Evolutionary conservation across 2,888 invertebrate species (phyloP).

Genomic region (Xanthia icteritia): DNA sequence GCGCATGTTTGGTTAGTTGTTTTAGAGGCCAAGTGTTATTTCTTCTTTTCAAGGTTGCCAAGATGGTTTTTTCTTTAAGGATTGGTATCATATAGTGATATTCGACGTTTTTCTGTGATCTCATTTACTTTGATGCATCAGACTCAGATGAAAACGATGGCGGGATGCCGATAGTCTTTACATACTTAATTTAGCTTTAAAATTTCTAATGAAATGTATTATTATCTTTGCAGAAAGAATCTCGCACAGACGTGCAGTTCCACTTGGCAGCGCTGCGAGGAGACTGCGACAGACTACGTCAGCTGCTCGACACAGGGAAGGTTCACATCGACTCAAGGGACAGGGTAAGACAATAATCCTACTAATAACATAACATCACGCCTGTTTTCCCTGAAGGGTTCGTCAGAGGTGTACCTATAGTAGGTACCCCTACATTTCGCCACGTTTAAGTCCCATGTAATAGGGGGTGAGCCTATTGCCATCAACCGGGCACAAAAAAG

Average conservation of each 20-base stretch:
- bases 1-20: background rate
- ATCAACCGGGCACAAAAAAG: background rate
- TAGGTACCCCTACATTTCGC: background rate
- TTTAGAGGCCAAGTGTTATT: background rate
- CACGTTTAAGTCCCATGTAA: background rate
- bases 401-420: background rate
- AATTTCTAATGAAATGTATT: background rate
- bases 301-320: slow-evolving; percentile 96
- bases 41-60: background rate
- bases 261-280: slow-evolving; percentile 97
- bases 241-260: slow-evolving; percentile 97
- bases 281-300: slow-evolving; percentile 93
- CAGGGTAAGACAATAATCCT: slow-evolving; percentile 91
- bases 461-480: background rate
- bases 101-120: too few species aligned
- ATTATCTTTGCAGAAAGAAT: slow-evolving; percentile 93
- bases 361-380: background rate
- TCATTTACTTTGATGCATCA: too few species aligned
- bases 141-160: too few species aligned
- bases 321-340: slow-evolving; percentile 98
- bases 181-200: too few species aligned
- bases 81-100: too few species aligned
- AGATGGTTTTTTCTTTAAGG: too few species aligned
- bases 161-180: too few species aligned
- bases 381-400: background rate